Conservation (phyloP, 1,140 invertebrate genomes). For the Penaeus vannamei region DNA sequence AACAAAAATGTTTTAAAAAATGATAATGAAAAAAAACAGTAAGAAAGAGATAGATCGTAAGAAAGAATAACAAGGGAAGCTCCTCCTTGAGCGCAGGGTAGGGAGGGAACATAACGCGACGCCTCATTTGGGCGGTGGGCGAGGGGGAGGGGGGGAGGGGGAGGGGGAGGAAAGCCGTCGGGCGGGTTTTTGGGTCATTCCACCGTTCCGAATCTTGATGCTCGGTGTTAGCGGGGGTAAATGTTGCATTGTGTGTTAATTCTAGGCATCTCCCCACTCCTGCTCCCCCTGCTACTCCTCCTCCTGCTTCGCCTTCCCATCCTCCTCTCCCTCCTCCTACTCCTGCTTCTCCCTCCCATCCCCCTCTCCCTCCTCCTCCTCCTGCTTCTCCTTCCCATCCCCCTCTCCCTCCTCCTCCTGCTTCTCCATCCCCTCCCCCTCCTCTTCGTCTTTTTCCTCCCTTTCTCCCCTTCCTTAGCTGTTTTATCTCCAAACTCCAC, state of each 20-base stretch:
- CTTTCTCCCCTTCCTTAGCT: not conserved
- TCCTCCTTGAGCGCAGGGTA: too few relatives aligned
- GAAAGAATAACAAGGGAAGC: too few relatives aligned
- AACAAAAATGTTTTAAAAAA: too few relatives aligned
- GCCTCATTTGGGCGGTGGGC: not conserved
- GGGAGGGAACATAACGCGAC: too few relatives aligned
- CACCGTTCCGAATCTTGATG: slow-evolving; percentile 51
- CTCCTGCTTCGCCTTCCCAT: not conserved
- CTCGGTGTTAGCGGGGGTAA: slow-evolving; percentile 55
- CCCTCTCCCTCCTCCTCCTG: not conserved
- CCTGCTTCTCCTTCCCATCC: too few relatives aligned
- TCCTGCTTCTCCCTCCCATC: too few relatives aligned
- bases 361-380: too few relatives aligned
- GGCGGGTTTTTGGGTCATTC: slow-evolving; percentile 53
- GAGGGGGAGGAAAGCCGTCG: slow-evolving; percentile 46
- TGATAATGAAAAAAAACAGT: too few relatives aligned
- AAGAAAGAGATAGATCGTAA: too few relatives aligned
- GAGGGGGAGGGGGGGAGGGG: not conserved
- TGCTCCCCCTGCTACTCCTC: not conserved
- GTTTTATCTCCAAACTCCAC: not conserved
- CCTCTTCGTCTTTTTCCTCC: not conserved
- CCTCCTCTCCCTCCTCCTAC: not conserved
- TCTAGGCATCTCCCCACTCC: not conserved
- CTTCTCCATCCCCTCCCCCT: not conserved
- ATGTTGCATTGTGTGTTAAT: slow-evolving; percentile 65